Base-by-base conservation (phyloP, 2,113 vertebrate species). In the Gadus chalcogrammus region DNA sequence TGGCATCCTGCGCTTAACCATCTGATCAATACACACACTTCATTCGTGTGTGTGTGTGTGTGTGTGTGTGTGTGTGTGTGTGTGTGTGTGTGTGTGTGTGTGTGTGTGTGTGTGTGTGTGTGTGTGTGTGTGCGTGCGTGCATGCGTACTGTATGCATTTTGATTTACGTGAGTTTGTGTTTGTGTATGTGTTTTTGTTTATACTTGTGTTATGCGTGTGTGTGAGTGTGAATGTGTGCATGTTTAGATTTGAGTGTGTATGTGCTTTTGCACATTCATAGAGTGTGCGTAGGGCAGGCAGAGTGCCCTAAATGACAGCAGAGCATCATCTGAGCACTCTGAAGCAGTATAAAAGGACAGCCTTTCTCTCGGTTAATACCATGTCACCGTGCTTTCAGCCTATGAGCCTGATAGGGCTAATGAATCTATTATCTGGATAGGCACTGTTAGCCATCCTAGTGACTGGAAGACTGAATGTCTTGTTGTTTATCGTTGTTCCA, bases 281-380 rank as follows among this genome's bases (percentile, higher is more conserved):
- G 18, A 8, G 60, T 61, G 60, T 11, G 18, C 28, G 61, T 67
- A 4, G 3, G 9, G 48, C 18, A 17, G 22, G 12, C 64, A 66
- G 38, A 22, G 22, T 20, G 12, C 20, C 64, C 6, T 16, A 53
- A 9, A 13, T 6, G n/a, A 66, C 18, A 53, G 64, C 48, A 11
- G 17, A n/a, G 16, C 70, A 65, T 58, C 15, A 16, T 58, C 60
- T 1, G 22, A 61, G 22, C 12, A 66, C 56, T 72, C 70, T 72
- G 8, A 48, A 12, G 42, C 8, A 2, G 42, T 9, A 48, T 48
- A 48, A 48, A 48, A 48, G 42, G 1, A 48, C 42, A 9, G 2
- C 12, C 42, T 48, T 7, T 35, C 42, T 12, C 42, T 13, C 2
- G 42, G 42, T 13, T 48, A 48, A 7, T 13, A 1, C 8, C 42